phyloP scores from a whole-genome alignment of 2,113 vertebrate genomes.

The Uria lomvia region DNA sequence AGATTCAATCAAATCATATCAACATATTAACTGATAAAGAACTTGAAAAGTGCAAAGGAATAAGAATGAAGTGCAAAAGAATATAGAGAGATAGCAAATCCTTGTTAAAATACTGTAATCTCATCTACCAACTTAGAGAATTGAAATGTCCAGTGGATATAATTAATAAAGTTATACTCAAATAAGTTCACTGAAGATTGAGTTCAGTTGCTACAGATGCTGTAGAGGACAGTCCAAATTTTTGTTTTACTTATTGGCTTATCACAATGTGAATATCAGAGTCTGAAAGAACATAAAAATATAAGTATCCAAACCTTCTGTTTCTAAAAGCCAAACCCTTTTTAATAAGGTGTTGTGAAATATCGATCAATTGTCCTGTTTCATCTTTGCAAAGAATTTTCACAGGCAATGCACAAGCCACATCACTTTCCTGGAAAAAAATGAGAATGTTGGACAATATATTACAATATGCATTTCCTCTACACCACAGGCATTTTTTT shows the following conservation, averaged over 20 bases:
- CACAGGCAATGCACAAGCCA: slow-evolving; percentile 75
- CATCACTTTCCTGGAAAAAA: slow-evolving; percentile 71
- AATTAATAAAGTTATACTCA: not conserved
- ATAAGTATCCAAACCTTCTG: slow-evolving; percentile 66
- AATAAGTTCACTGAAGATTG: not conserved
- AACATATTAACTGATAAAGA: not conserved
- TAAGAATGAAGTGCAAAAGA: not conserved
- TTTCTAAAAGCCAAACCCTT: slow-evolving; percentile 87
- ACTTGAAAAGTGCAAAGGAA: not conserved
- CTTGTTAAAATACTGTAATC: not conserved
- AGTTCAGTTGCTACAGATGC: not conserved
- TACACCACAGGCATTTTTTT: not conserved
- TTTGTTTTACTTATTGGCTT: not conserved
- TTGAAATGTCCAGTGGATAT: not conserved
- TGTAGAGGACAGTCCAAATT: not conserved
- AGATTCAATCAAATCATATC: slow-evolving; percentile 10
- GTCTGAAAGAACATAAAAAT: not conserved
- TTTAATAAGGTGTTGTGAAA: slow-evolving; percentile 83
- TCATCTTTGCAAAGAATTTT: slow-evolving; percentile 77
- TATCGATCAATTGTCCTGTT: slow-evolving; percentile 74
- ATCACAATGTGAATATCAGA: not conserved
- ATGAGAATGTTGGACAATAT: not conserved
- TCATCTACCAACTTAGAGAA: not conserved
- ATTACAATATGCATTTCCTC: not conserved
- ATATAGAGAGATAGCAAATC: not conserved